Evolutionary conservation across 1,140 invertebrate genomes (phyloP).

Genomic region (Papilio machaon): DNA sequence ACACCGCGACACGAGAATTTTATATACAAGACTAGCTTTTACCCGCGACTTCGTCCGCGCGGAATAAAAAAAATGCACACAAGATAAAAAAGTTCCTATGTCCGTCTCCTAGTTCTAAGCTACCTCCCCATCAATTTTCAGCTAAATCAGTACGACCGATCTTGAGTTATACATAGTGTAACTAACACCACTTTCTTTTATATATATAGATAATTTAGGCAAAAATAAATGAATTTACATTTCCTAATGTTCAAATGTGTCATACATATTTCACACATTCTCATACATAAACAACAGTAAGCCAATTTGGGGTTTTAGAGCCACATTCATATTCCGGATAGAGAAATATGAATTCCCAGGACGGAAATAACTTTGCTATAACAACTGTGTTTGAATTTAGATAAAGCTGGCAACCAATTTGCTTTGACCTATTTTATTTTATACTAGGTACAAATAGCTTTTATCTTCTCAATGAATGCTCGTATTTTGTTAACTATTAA

Average conservation of each 20-base stretch:
- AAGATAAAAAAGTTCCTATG: too few relatives aligned
- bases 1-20: too few relatives aligned
- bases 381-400: conserved; percentile 10
- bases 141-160: too few relatives aligned
- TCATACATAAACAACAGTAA: conserved; percentile 3
- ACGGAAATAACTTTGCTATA: not conserved
- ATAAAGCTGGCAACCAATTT: conserved; percentile 2
- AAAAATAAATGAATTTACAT: not conserved
- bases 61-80: too few relatives aligned
- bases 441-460: not conserved
- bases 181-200: too few relatives aligned
- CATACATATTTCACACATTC: not conserved
- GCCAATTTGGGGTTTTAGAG: not conserved
- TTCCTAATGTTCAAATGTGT: not conserved
- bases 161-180: too few relatives aligned
- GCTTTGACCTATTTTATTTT: conserved; percentile 12
- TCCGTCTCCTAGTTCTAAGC: too few relatives aligned
- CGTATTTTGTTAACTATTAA: not conserved
- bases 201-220: too few relatives aligned
- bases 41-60: too few relatives aligned
- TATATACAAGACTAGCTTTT: too few relatives aligned
- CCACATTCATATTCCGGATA: not conserved
- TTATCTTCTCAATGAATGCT: not conserved
- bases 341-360: not conserved
- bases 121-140: too few relatives aligned